Evolutionary conservation across 2,113 vertebrate species (phyloP).

Genomic region (Cricetomys ansorgei): DNA sequence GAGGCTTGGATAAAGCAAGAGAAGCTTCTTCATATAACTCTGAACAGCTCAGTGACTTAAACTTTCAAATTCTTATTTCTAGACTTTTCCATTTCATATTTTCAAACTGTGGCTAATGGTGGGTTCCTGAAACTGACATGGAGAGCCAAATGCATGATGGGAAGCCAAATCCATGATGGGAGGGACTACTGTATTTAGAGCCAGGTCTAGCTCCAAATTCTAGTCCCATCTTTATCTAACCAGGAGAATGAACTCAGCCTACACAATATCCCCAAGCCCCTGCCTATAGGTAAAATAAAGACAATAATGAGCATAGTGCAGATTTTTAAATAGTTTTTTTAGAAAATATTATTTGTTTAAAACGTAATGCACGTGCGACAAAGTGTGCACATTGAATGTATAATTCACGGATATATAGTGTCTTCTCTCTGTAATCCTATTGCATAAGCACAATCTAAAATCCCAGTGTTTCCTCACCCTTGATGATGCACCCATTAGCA

Average conservation of each 20-base stretch:
- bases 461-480: not conserved
- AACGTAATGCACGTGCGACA: not conserved
- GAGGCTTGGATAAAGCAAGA: not conserved
- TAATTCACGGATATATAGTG: not conserved
- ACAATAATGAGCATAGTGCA: not conserved
- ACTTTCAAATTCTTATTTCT: not conserved
- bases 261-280: not conserved
- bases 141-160: not conserved
- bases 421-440: not conserved
- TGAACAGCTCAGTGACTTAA: not conserved
- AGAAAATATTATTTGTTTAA: not conserved
- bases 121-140: not conserved
- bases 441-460: not conserved
- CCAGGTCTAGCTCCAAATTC: not conserved
- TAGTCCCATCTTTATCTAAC: not conserved
- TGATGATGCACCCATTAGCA: not conserved
- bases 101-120: not conserved
- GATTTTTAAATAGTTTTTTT: not conserved
- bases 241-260: not conserved
- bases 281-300: not conserved
- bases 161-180: too few relatives aligned
- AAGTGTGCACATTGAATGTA: not conserved
- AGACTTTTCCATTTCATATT: not conserved
- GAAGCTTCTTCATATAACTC: too few relatives aligned
- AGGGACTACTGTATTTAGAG: not conserved